Conservation (phyloP, 35 echinoderm and acorn worm genomes). For the Apostichopus californicus region DNA sequence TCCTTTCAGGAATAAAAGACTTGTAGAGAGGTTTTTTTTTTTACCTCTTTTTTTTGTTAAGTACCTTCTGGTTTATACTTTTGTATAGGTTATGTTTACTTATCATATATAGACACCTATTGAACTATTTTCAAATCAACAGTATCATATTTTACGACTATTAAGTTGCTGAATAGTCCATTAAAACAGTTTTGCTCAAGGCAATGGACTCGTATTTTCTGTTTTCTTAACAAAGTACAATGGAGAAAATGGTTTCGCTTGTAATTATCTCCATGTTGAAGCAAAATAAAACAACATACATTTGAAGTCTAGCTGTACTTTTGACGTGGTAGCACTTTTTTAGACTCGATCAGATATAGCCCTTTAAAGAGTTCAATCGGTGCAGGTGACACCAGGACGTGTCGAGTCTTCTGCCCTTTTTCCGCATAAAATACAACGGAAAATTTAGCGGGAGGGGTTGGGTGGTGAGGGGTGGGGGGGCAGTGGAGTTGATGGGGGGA, state of each 20-base stretch:
- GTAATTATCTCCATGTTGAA: conserved; percentile 37
- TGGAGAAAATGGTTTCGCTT: conserved; percentile 31
- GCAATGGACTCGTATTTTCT: not conserved
- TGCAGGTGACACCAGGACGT: no score
- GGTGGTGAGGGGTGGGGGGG: not conserved
- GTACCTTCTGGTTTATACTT: no score
- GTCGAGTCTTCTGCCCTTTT: no score
- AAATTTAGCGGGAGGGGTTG: not conserved
- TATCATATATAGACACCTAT: conserved; percentile 21
- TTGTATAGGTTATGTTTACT: conserved; percentile 21
- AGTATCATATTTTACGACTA: conserved; percentile 35
- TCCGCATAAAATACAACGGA: no score
- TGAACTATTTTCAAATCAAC: conserved; percentile 37
- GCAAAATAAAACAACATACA: conserved; percentile 34
- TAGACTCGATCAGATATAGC: not conserved
- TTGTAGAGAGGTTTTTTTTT: not conserved
- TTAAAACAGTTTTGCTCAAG: conserved; percentile 14
- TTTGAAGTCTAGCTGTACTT: not conserved
- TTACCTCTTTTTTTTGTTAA: not conserved
- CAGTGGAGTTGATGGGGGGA: not conserved
- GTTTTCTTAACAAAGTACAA: conserved; percentile 6
- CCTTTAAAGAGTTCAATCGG: no score
- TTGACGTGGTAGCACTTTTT: not conserved
- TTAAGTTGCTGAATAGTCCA: conserved; percentile 40
- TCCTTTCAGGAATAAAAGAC: not conserved